Base-by-base conservation (phyloP, 2,113 vertebrate genomes). In the Corythornis madagascariensis region DNA sequence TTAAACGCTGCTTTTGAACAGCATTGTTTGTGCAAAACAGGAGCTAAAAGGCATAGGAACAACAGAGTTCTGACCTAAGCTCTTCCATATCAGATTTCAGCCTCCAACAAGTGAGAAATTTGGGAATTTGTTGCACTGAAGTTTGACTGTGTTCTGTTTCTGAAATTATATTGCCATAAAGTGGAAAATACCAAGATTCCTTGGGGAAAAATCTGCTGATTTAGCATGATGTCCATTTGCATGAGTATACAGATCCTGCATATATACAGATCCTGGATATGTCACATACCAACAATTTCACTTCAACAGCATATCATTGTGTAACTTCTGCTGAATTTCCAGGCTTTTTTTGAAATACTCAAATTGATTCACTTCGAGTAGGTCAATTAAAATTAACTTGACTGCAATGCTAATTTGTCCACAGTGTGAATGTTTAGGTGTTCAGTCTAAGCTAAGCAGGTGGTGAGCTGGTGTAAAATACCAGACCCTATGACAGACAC, bases 391-490 rank as follows among this genome's bases (percentile, higher is more conserved):
- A 85, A 63, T 89, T 40, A 63, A 70, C 83, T 70, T 69, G 92
- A 74, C 71, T 76, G 56, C 66, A 87, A 15, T 25, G 74, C 74
- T 47, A 92, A 59, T 42, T 60, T 50, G 70, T 71, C 21, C 61
- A 86, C 77, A 57, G 3, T 50, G 75, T 65, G 60, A 93, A 90
- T 50, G 26, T 69, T 66, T 75, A 13, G 35, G 65, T 73, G 75
- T 45, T 78, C 64, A 40, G 63, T 79, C 74, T 50, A 87, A 76
- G 66, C 82, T 71, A 53, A 89, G 74, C 57, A 82, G 63, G 59
- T 83, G 81, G 91, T 89, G 59, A 95, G 81, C 70, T 90, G 55
- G 59, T 26, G 48, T 72, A 55, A 78, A 82, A 56, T 64, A 47
- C 52, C 82, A 66, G 22, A 94, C 21, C 72, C 78, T 60, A 31